phyloP scores from a whole-genome alignment of 1,140 invertebrate species.

The Plodia interpunctella region DNA sequence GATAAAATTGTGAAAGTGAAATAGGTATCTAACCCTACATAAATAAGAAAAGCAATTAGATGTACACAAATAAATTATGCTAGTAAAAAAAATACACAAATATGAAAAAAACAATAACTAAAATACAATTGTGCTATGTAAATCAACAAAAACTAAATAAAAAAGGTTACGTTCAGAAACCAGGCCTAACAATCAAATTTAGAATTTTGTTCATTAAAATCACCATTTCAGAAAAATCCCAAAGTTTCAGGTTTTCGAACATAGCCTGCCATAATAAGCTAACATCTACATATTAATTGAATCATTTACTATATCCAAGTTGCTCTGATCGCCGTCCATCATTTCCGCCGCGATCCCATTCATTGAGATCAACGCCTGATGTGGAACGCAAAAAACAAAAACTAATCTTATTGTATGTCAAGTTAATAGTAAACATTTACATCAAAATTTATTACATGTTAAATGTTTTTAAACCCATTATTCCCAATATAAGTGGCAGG shows the following conservation, averaged over 20 bases:
- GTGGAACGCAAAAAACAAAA: conserved; percentile 57
- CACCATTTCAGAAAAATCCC: conserved; percentile 20
- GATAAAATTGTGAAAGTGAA: neutral
- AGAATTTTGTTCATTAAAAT: conserved; percentile 31
- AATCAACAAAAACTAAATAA: conserved; percentile 25
- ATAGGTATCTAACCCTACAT: conserved; percentile 5
- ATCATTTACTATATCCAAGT: conserved; percentile 66
- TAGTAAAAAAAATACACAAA: conserved; percentile 31
- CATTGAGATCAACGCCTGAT: conserved; percentile 68
- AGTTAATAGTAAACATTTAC: neutral
- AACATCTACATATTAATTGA: conserved; percentile 56
- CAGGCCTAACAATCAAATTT: conserved; percentile 41
- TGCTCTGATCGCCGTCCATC: conserved; percentile 44
- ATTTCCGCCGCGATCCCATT: conserved; percentile 62
- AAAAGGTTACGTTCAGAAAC: conserved; percentile 74
- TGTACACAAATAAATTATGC: conserved; percentile 12
- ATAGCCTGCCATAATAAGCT: conserved; percentile 59
- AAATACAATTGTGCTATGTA: conserved; percentile 28
- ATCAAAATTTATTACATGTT: neutral
- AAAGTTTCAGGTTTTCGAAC: conserved; percentile 65
- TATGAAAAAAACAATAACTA: conserved; percentile 9
- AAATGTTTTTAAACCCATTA: neutral
- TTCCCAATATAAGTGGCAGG: conserved; percentile 20
- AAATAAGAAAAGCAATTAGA: conserved; percentile 3
- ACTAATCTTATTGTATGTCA: conserved; percentile 23